These are phyloP conservation scores for Myotis findleyi DNA, from an alignment of 2,797 vertebrate species.

Conservation along the genomic window DNA sequence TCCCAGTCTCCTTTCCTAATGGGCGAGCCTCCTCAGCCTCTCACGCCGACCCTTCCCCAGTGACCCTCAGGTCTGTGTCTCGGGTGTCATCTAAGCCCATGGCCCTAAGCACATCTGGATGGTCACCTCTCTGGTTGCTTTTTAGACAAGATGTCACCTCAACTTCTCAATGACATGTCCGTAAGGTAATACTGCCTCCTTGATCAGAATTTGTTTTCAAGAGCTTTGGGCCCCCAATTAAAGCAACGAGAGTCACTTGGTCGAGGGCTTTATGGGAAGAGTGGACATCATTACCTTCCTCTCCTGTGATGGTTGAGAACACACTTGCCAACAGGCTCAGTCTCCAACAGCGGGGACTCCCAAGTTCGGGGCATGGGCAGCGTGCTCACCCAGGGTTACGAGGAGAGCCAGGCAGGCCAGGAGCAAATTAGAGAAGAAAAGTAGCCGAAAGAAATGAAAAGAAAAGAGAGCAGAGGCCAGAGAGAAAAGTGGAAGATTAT, in stretches of 20 bases:
- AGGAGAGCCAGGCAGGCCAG: background rate
- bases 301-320: background rate
- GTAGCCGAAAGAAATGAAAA: background rate
- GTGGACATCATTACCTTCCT: background rate
- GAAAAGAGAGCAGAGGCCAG: background rate
- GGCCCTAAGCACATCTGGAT: background rate
- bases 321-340: background rate
- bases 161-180: background rate
- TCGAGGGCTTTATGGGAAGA: background rate
- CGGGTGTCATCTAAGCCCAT: background rate
- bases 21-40: background rate
- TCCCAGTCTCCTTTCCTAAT: background rate
- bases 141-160: background rate
- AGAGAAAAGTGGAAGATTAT: background rate
- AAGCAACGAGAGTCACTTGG: constrained; percentile 34
- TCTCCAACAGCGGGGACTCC: background rate
- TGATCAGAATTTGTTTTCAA: background rate
- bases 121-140: background rate
- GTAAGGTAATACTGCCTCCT: background rate
- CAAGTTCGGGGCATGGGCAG: accelerated
- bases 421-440: background rate
- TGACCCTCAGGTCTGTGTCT: background rate
- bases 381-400: accelerated
- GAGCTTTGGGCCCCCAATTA: background rate
- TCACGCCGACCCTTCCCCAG: background rate